Conservation (phyloP, 2,888 invertebrate genomes). For the Agrotis ipsilon region DNA sequence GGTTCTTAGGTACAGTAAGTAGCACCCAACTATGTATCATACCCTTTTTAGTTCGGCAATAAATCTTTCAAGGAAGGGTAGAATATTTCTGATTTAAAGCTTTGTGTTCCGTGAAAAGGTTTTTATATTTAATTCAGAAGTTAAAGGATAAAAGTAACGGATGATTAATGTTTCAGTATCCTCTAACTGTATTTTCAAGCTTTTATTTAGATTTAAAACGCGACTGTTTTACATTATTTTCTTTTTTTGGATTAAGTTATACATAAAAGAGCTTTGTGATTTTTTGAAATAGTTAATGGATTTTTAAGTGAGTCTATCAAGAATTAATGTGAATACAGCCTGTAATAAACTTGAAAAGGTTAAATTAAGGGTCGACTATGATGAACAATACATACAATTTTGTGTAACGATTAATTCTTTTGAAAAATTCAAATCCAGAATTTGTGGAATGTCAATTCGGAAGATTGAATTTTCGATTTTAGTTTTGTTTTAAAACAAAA, state of each 20-base stretch:
- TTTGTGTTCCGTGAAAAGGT: slow-evolving; percentile 39
- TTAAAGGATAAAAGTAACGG: slow-evolving; percentile 25
- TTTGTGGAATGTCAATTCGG: too few relatives aligned
- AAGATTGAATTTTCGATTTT: too few relatives aligned
- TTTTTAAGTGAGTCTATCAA: background rate
- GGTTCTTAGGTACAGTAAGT: slow-evolving; percentile 9
- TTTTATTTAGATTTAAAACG: slow-evolving; percentile 11
- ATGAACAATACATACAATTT: background rate
- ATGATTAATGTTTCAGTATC: slow-evolving; percentile 19
- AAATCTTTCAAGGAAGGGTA: slow-evolving; percentile 42
- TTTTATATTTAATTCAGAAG: slow-evolving; percentile 44
- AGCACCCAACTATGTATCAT: slow-evolving; percentile 9
- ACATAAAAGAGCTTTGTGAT: background rate
- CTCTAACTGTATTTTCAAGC: slow-evolving; percentile 11
- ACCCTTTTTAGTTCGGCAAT: slow-evolving; percentile 30
- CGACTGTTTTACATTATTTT: background rate
- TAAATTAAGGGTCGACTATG: too few relatives aligned
- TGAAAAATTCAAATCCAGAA: too few relatives aligned
- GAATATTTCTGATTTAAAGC: slow-evolving; percentile 45
- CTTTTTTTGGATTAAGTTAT: background rate
- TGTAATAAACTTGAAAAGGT: background rate
- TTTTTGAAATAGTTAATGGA: background rate
- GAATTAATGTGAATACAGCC: background rate
- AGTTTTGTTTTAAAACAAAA: too few relatives aligned
- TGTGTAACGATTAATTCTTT: background rate